Evolutionary conservation across 1,140 invertebrate species (phyloP), one percentile per base, ranked within the genome.

Genomic region (Drosophila setifemur): DNA sequence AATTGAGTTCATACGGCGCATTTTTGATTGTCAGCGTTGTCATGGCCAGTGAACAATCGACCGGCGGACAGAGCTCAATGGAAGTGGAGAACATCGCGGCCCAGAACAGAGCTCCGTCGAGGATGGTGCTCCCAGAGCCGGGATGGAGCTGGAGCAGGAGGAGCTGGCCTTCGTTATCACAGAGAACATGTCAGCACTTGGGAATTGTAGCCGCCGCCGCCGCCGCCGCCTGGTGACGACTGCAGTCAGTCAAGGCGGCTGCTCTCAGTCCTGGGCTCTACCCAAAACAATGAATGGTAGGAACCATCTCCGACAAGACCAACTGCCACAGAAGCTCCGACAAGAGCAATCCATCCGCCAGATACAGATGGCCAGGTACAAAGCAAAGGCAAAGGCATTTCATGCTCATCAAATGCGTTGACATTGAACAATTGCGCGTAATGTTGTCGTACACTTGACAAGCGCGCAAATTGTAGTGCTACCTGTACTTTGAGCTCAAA

Each of bases 391-490:
- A 72, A 58, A 54, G 58, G 79, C 74, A 85, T 86, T 86, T 86
- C 81, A 86, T 86, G 81, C 81, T 78, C 81, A 86, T 86, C 81
- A 86, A 86, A 86, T 87, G 81, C 81, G 78, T 73, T 87, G 81
- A 86, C 82, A 86, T 86, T 86, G 81, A 86, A 86, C 81, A 86
- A 86, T 86, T 86, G 81, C 81, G 81, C 82, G 81, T 86, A 86
- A 86, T 86, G 81, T 86, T 86, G 81, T 86, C 81, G 82, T 86
- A 86, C 81, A 86, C 75, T 86, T 86, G 81, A 86, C 81, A 86
- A 86, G 81, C 81, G 81, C 81, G 81, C 81, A 86, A 86, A 86
- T 86, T 86, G 81, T 86, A 86, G 82, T 78, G 78, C 78, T 82
- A 82, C 81, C 75, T 86, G 77, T 69, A 55, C 72, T 28, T 29